Percentiles rank a stretch among this genome's conserved stretches.
Conservation (phyloP, 2,113 vertebrate species). For the Vireo altiloquus region DNA sequence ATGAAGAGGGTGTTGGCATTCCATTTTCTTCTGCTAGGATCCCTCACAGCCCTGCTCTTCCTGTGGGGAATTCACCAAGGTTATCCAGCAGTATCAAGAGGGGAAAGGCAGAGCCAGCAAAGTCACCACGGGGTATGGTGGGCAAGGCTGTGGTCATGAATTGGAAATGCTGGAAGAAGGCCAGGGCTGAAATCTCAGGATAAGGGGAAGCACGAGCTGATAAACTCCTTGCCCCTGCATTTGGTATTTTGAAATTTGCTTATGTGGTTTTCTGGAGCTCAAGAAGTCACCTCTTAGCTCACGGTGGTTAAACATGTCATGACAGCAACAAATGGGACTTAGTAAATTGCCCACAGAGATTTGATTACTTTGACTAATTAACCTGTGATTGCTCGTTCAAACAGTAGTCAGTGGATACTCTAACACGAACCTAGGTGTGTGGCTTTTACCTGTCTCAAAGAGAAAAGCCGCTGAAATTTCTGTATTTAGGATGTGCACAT, state of each 20-base stretch:
- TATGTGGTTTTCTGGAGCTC: background rate
- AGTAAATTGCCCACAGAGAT: background rate
- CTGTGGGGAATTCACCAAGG: background rate
- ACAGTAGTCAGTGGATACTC: background rate
- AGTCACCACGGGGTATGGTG: fast-evolving
- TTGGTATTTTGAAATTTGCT: background rate
- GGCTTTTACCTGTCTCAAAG: background rate
- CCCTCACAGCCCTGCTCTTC: background rate
- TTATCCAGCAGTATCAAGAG: background rate
- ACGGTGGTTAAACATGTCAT: background rate
- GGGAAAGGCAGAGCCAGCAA: background rate
- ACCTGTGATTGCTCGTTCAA: background rate
- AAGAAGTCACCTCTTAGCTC: background rate
- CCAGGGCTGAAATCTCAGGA: fast-evolving
- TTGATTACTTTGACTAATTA: background rate
- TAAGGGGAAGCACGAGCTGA: background rate
- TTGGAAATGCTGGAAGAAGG: background rate
- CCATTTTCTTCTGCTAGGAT: background rate
- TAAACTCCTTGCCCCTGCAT: background rate
- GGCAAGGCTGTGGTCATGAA: background rate
- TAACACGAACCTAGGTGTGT: background rate
- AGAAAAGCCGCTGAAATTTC: background rate
- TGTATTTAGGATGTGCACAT: background rate
- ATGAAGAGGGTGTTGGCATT: background rate
- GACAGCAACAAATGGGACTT: background rate